Evolutionary conservation across 2,888 invertebrate species (phyloP).

Genomic region (Chymomyza caudatula): DNA sequence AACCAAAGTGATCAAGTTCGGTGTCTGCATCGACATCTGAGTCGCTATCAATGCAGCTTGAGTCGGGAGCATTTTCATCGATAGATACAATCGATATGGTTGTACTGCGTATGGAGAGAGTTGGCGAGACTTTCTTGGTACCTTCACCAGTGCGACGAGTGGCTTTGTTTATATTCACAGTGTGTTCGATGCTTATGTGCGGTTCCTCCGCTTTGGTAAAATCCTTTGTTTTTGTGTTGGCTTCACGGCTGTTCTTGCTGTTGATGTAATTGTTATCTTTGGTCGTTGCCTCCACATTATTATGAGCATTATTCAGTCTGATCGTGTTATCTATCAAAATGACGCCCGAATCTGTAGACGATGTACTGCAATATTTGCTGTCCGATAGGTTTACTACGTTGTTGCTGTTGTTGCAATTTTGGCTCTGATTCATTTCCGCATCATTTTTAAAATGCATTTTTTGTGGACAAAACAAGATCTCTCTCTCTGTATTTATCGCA

Average conservation of each 20-base stretch:
- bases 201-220: slow-evolving; percentile 9
- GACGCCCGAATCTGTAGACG: slow-evolving; percentile 75
- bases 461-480: background rate
- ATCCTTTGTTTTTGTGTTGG: background rate
- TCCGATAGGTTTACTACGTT: slow-evolving; percentile 43
- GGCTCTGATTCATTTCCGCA: slow-evolving; percentile 50
- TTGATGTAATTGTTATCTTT: slow-evolving; percentile 33
- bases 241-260: slow-evolving; percentile 15
- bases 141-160: slow-evolving; percentile 12
- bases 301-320: slow-evolving; percentile 20
- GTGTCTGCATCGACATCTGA: slow-evolving; percentile 63
- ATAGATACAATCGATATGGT: slow-evolving; percentile 75
- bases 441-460: slow-evolving; percentile 64
- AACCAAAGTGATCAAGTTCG: slow-evolving; percentile 59
- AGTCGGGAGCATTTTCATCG: slow-evolving; percentile 74
- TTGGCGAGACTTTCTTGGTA: slow-evolving; percentile 53
- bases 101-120: slow-evolving; percentile 74
- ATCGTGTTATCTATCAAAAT: slow-evolving; percentile 67
- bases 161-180: slow-evolving; percentile 40
- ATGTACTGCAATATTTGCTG: slow-evolving; percentile 66
- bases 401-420: slow-evolving; percentile 11
- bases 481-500: background rate
- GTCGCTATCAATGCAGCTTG: slow-evolving; percentile 76
- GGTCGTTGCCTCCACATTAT: slow-evolving; percentile 23
- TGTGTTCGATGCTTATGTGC: slow-evolving; percentile 59